phyloP scores from a whole-genome alignment of 2,113 vertebrate species.

The Porphyrio hochstetteri region DNA sequence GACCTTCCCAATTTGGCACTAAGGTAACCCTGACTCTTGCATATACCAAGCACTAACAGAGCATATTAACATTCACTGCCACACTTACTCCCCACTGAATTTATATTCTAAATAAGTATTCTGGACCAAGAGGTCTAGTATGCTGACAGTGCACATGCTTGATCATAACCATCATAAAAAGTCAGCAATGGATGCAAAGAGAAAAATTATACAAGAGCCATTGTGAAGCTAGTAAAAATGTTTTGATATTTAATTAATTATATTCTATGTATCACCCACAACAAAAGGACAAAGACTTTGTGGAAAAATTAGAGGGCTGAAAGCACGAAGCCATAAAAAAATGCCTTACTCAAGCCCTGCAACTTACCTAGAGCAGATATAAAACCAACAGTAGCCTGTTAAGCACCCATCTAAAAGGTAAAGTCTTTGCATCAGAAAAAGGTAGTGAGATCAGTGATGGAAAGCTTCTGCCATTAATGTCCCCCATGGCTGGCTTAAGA shows the following conservation, averaged over 20 bases:
- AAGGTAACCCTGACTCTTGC: not conserved
- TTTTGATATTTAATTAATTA: constrained; percentile 25
- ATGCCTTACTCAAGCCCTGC: not conserved
- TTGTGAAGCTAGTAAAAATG: not conserved
- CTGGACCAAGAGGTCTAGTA: constrained; percentile 44
- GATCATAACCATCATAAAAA: constrained; percentile 58
- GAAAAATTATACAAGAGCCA: constrained; percentile 39
- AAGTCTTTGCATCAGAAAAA: not conserved
- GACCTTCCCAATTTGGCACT: not conserved
- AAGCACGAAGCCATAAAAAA: not conserved
- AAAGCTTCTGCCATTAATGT: not conserved
- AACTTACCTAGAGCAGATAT: not conserved
- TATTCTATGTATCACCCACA: not conserved
- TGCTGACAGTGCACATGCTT: constrained; percentile 55
- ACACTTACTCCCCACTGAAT: constrained; percentile 55
- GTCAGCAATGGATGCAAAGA: constrained; percentile 35
- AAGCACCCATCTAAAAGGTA: not conserved
- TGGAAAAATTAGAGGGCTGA: not conserved
- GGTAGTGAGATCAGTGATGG: not conserved
- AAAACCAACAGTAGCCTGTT: not conserved
- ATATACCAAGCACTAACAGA: not conserved
- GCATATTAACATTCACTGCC: constrained; percentile 37
- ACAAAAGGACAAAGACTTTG: not conserved
- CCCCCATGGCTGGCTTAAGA: not conserved
- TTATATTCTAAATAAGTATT: constrained; percentile 59